These are phyloP conservation scores for Antechinus stuartii DNA, from an alignment of 2,113 vertebrate species.

Conservation along the genomic window DNA sequence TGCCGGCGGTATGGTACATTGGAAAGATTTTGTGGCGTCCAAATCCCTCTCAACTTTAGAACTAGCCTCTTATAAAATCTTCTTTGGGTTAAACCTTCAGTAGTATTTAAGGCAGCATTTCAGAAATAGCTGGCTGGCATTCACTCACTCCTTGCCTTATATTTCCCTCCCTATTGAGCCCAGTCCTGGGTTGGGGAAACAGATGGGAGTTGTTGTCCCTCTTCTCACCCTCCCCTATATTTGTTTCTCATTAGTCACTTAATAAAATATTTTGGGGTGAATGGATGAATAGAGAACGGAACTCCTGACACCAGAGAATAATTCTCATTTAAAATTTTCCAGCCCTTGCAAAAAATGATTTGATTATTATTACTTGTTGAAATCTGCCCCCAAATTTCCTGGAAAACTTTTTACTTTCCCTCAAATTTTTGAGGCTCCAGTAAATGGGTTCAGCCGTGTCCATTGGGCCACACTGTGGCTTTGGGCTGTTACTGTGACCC, in stretches of 20 bases:
- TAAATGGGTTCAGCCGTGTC: neutral
- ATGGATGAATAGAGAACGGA: neutral
- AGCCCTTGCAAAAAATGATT: neutral
- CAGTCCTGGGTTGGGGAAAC: too few species aligned
- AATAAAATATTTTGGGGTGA: neutral
- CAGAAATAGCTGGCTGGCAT: neutral
- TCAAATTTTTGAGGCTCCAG: constrained; percentile 33
- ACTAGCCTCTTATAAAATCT: neutral
- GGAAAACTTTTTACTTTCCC: constrained; percentile 51
- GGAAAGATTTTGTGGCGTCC: neutral
- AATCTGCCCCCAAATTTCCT: constrained; percentile 59
- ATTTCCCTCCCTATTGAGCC: too few species aligned
- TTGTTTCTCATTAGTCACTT: neutral
- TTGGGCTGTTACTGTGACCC: constrained; percentile 9
- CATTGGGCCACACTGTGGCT: neutral
- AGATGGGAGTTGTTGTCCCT: neutral
- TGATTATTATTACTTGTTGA: neutral
- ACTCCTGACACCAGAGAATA: neutral
- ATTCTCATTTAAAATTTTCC: neutral
- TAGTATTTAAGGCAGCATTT: neutral
- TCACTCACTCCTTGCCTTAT: neutral
- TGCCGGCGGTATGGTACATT: neutral
- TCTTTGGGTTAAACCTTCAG: neutral
- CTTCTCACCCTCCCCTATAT: neutral
- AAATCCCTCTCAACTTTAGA: neutral